Percentiles rank a stretch among this genome's conserved stretches.
phyloP scores from a whole-genome alignment of 2,888 invertebrate genomes.

The Cantharis flavilabris region DNA sequence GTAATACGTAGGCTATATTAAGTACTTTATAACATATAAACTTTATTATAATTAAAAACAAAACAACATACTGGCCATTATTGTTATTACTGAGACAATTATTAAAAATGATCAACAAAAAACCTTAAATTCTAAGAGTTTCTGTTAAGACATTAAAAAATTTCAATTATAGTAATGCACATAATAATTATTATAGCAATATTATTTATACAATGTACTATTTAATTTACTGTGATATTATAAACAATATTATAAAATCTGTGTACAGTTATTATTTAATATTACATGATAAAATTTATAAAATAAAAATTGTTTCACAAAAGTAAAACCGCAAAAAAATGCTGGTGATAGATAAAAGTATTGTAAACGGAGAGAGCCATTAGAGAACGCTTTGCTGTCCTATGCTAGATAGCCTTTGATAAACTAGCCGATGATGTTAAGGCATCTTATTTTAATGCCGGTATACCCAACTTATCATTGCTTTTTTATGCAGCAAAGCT shows the following conservation, averaged over 20 bases:
- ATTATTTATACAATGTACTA: not conserved
- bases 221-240: not conserved
- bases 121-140: not conserved
- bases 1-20: not conserved
- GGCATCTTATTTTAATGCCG: not conserved
- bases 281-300: not conserved
- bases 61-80: conserved; percentile 45
- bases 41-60: conserved; percentile 26
- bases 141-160: not conserved
- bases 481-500: not conserved
- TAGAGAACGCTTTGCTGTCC: not conserved
- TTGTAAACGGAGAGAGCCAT: not conserved
- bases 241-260: not conserved
- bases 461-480: not conserved
- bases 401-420: not conserved
- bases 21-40: not conserved
- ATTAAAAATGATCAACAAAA: not conserved
- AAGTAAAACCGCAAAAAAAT: not conserved
- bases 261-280: not conserved
- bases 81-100: not conserved
- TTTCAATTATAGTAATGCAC: not conserved
- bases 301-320: not conserved
- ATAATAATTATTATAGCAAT: not conserved
- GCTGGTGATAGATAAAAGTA: not conserved
- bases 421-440: too few species aligned